These are phyloP conservation scores for Mesoclemmys tuberculata DNA, from an alignment of 2,113 vertebrate species.

Conservation along the genomic window DNA sequence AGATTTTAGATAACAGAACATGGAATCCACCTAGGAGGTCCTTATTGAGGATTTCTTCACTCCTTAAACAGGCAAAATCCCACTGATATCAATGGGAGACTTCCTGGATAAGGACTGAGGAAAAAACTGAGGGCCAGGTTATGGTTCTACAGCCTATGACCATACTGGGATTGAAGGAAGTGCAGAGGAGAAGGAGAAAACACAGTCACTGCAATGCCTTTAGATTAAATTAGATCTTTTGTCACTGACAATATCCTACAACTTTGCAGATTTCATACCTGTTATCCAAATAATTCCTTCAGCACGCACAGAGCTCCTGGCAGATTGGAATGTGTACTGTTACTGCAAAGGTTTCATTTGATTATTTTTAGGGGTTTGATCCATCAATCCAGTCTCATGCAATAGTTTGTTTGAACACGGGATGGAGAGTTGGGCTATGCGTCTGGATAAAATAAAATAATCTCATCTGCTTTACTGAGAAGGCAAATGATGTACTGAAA, in stretches of 20 bases:
- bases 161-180: background rate
- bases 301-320: background rate
- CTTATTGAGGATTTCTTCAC: constrained; percentile 35
- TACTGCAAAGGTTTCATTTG: background rate
- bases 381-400: background rate
- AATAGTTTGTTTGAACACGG: background rate
- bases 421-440: background rate
- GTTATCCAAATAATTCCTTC: constrained; percentile 10
- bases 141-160: accelerated
- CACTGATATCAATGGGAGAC: background rate
- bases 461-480: background rate
- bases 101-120: background rate
- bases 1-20: constrained; percentile 64
- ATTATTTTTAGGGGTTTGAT: background rate
- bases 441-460: background rate
- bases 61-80: background rate
- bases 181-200: background rate
- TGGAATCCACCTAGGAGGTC: constrained; percentile 46
- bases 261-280: background rate
- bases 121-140: background rate
- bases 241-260: background rate
- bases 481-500: background rate
- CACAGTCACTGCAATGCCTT: background rate
- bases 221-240: background rate
- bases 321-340: background rate